These are phyloP conservation scores for Rhodophaea formosa DNA, from an alignment of 2,888 invertebrate species.

Conservation along the genomic window DNA sequence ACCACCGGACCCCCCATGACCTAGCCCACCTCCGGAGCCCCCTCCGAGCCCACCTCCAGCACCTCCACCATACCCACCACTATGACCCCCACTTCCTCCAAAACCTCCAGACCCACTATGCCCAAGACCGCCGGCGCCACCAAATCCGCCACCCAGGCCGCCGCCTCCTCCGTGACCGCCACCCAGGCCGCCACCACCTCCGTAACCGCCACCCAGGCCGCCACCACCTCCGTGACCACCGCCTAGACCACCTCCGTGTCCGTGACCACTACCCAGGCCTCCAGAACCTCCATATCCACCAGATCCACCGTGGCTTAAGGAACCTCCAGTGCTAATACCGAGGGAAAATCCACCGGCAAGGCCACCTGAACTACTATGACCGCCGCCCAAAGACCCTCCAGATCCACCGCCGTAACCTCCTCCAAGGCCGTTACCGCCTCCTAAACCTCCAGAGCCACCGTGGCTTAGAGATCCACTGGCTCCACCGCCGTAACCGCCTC, in stretches of 20 bases:
- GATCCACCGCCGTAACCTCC: constrained; percentile 18
- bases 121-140: too few species aligned
- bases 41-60: neutral
- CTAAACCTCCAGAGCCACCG: constrained; percentile 22
- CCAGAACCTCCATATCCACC: constrained; percentile 16
- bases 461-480: constrained; percentile 31
- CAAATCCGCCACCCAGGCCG: too few species aligned
- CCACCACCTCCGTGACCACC: constrained; percentile 26
- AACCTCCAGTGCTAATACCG: constrained; percentile 34
- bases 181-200: constrained; percentile 28
- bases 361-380: constrained; percentile 19
- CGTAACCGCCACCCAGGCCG: constrained; percentile 28
- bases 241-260: constrained; percentile 25
- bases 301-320: neutral
- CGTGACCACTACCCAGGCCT: constrained; percentile 35
- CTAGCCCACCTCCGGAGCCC: constrained; percentile 24
- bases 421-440: constrained; percentile 23
- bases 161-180: too few species aligned
- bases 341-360: constrained; percentile 27
- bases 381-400: constrained; percentile 10
- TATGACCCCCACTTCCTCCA: too few species aligned
- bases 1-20: neutral
- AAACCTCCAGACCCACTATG: too few species aligned
- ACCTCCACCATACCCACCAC: too few species aligned
- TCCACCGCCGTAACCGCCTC: constrained; percentile 31